Conservation (phyloP, 2,888 invertebrate genomes). For the Morinoia aosen region DNA sequence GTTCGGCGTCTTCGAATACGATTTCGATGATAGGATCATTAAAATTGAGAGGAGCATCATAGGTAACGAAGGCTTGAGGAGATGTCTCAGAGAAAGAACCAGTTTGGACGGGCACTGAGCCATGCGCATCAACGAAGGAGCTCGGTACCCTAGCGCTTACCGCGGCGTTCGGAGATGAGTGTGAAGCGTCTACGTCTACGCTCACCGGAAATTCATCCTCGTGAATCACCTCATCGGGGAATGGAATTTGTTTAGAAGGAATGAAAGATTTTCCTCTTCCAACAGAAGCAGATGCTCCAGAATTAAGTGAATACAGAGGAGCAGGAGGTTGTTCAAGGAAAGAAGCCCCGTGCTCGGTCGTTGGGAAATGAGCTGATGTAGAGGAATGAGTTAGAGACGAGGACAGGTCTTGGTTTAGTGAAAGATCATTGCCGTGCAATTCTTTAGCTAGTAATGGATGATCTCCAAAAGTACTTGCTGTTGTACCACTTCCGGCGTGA, state of each 20-base stretch:
- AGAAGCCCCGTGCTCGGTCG: conserved; percentile 60
- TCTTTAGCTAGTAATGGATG: neutral
- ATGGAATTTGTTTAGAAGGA: conserved; percentile 42
- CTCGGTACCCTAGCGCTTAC: neutral
- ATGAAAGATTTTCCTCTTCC: neutral
- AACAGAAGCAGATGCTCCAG: neutral
- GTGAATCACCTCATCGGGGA: neutral
- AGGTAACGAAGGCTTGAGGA: conserved; percentile 38
- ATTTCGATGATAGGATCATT: conserved; percentile 67
- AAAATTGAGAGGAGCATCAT: conserved; percentile 55
- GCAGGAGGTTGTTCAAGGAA: conserved; percentile 57
- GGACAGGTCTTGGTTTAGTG: neutral
- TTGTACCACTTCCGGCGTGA: neutral
- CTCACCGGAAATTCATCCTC: conserved; percentile 51
- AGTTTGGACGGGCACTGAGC: neutral
- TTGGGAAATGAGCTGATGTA: conserved; percentile 58
- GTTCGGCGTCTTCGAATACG: conserved; percentile 65
- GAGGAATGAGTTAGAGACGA: conserved; percentile 34
- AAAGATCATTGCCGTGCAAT: neutral
- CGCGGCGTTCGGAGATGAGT: conserved; percentile 2
- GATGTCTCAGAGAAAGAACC: neutral
- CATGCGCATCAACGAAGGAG: neutral
- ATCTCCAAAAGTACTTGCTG: neutral
- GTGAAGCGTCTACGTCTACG: conserved; percentile 37
- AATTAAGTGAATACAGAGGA: conserved; percentile 41